Evolutionary conservation across 1,140 invertebrate genomes (phyloP), one percentile per base, ranked within the genome.

Genomic region (Bradynema listronoti): DNA sequence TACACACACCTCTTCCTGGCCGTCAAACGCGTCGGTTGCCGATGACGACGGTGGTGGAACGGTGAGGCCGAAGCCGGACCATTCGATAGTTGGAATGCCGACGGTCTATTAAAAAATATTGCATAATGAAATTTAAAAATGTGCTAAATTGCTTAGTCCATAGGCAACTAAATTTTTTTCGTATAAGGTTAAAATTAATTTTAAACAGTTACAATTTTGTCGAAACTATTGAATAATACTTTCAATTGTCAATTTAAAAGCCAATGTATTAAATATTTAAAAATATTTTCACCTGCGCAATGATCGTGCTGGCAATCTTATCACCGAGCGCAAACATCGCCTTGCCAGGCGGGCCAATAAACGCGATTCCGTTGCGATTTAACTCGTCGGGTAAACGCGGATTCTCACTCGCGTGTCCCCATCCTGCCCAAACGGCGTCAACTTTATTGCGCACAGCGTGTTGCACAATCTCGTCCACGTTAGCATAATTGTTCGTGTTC

Each of bases 401-500:
- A 82, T 99, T 96, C 81, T 99, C 95, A 2, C 92, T 97, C 0
- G 95, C 95, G 82, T 99, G 95, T 22, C 95, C 95, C 95, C 95
- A 99, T 19, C 95, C 95, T 36, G 95, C 95, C 94, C 94, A 99
- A 2, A 99, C 94, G 58, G 92, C 95, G 86, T 89, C 77, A 11
- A 79, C 79, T 30, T 78, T 65, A 14, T 69, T 47, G 9, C 67
- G 66, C 9, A 63, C 51, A 7, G 75, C 75, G 34, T 78, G 72
- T 75, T 96, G 91, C 1, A 98, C 84, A 68, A 99, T 98, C 4
- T 98, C 84, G 78, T 99, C 93, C 0, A 97, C 93, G 80, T 99
- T 99, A n/a, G 95, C 95, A 76, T 98, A 99, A 80, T 99, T 99
- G 77, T 98, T 97, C 78, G 97, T 97, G 79, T 99, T 99, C 0